Evolutionary conservation across 2,113 vertebrate genomes (phyloP).

Genomic region (Cisticola juncidis): DNA sequence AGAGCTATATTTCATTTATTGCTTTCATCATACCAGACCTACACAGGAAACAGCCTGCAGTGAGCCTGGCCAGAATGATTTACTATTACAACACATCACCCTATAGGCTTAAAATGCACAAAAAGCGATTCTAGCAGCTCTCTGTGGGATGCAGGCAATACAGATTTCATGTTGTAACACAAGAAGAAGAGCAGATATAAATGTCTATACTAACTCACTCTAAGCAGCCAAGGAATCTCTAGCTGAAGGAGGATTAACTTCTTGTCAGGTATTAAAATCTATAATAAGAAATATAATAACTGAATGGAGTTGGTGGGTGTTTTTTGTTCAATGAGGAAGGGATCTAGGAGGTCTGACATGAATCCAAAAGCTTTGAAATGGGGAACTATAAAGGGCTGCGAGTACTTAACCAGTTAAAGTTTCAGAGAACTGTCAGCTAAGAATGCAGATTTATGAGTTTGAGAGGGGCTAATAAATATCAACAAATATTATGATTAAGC

Average conservation of each 20-base stretch:
- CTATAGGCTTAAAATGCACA: neutral
- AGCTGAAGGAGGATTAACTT: neutral
- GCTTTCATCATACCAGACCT: neutral
- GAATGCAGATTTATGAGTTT: neutral
- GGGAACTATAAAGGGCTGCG: neutral
- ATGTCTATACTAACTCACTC: neutral
- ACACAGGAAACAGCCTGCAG: neutral
- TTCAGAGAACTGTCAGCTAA: neutral
- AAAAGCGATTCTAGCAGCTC: neutral
- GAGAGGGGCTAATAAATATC: neutral
- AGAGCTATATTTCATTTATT: neutral
- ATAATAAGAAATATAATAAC: neutral
- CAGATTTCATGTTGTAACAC: neutral
- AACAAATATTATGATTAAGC: neutral
- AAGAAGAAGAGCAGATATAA: neutral
- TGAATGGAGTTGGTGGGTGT: neutral
- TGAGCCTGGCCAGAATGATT: neutral
- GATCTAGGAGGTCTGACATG: neutral
- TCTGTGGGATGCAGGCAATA: neutral
- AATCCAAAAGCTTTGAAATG: neutral
- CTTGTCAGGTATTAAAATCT: slow-evolving; percentile 11
- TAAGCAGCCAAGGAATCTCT: neutral
- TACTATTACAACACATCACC: neutral
- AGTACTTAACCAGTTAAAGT: neutral
- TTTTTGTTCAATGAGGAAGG: neutral